phyloP scores from a whole-genome alignment of 2,113 vertebrate genomes.

The Hiodon tergisus region DNA sequence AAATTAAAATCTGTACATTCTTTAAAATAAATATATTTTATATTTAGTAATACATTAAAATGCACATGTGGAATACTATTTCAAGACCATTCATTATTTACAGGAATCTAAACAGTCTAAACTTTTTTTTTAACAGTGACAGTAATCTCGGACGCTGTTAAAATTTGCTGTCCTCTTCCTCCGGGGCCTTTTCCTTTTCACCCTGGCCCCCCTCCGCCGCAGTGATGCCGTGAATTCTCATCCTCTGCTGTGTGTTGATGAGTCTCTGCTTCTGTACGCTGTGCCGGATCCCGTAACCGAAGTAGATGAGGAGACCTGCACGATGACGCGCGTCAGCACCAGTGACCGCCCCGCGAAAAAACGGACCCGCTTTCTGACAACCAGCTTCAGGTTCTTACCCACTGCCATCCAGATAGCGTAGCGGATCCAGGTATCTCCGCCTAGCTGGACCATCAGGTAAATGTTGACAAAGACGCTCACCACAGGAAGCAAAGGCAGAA shows the following conservation, averaged over 20 bases:
- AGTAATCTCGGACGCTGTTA: background rate
- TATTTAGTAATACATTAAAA: too few species aligned
- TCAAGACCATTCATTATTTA: too few species aligned
- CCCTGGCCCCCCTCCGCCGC: background rate
- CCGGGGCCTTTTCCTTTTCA: background rate
- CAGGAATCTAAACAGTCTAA: too few species aligned
- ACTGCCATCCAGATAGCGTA: conserved; percentile 73
- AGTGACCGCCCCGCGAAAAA: background rate
- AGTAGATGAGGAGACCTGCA: conserved; percentile 74
- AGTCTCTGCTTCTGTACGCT: conserved; percentile 55
- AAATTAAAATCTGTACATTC: too few species aligned
- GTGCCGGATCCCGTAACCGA: conserved; percentile 66
- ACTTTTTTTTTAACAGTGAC: too few species aligned
- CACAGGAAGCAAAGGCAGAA: conserved; percentile 68
- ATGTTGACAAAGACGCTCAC: conserved; percentile 68
- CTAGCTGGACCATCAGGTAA: conserved; percentile 70
- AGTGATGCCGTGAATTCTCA: conserved; percentile 36
- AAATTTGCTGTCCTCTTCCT: background rate
- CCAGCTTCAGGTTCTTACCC: conserved; percentile 53
- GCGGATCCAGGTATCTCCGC: conserved; percentile 63
- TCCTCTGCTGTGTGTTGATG: background rate
- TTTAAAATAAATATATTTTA: too few species aligned
- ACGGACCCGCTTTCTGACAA: background rate
- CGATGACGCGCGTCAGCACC: background rate
- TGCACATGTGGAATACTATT: too few species aligned